These are phyloP conservation scores for Hycleus phaleratus DNA, from an alignment of 1,140 invertebrate genomes.

Conservation along the genomic window DNA sequence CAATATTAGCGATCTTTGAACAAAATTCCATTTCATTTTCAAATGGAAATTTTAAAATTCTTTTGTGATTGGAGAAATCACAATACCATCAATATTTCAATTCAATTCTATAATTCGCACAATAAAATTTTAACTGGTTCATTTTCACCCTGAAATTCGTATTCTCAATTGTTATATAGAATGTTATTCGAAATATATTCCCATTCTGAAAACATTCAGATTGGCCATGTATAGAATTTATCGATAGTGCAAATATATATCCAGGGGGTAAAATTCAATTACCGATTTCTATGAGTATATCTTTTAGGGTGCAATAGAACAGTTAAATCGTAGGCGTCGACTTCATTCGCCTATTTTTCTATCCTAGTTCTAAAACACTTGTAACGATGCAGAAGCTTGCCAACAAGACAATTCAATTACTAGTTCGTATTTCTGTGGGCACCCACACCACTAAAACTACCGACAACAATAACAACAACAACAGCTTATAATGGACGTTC, in stretches of 20 bases:
- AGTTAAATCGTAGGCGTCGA: conserved; percentile 34
- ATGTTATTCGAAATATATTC: too few relatives aligned
- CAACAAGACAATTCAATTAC: conserved; percentile 42
- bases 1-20: conserved; percentile 17
- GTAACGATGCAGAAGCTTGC: conserved; percentile 21
- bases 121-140: too few relatives aligned
- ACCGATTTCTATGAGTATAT: conserved; percentile 34
- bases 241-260: conserved; percentile 27
- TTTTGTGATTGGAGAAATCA: neutral
- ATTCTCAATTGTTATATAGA: too few relatives aligned
- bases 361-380: conserved; percentile 15
- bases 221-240: conserved; percentile 20
- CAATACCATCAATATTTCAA: too few relatives aligned
- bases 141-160: too few relatives aligned
- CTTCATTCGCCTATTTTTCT: conserved; percentile 19
- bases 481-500: conserved; percentile 10
- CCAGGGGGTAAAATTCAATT: conserved; percentile 37
- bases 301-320: conserved; percentile 20
- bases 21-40: conserved; percentile 29
- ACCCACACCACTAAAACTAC: conserved; percentile 12
- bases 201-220: neutral
- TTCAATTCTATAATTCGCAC: too few relatives aligned
- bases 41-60: conserved; percentile 31
- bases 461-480: neutral
- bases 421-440: conserved; percentile 33